Conservation (phyloP, 2,113 vertebrate species). For the Rhynchopsitta pachyrhyncha region DNA sequence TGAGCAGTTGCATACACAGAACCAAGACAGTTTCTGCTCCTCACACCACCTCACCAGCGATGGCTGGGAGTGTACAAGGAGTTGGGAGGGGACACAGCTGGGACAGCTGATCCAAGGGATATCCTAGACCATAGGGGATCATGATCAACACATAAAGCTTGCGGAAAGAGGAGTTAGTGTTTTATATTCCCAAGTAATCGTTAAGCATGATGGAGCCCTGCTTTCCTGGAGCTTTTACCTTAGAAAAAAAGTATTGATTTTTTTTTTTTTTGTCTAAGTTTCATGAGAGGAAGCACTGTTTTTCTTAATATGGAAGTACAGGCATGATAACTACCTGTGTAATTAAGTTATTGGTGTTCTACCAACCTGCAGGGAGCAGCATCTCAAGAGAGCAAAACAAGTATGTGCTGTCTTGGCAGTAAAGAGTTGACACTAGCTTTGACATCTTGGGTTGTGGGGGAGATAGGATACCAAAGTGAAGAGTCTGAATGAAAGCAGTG, state of each 20-base stretch:
- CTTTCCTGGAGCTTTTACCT: neutral
- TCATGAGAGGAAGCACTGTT: neutral
- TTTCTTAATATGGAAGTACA: neutral
- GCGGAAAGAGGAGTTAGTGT: neutral
- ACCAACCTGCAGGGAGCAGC: neutral
- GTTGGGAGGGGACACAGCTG: neutral
- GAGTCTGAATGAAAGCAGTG: neutral
- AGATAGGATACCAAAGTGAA: neutral
- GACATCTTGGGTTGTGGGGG: fast-evolving
- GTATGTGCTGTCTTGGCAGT: neutral
- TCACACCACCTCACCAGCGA: neutral
- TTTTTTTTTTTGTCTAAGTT: neutral
- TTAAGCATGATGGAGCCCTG: neutral
- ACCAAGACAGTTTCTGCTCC: neutral
- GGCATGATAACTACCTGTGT: neutral
- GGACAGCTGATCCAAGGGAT: neutral
- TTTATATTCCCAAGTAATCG: neutral
- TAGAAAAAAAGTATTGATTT: neutral
- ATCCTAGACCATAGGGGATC: neutral
- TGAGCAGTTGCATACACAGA: neutral
- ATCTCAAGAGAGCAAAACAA: neutral
- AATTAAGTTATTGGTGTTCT: neutral
- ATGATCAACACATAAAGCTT: neutral
- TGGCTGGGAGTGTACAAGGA: neutral
- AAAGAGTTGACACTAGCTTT: neutral